These are phyloP conservation scores for Deroplatys truncata DNA, from an alignment of 2,888 invertebrate genomes.

Conservation along the genomic window DNA sequence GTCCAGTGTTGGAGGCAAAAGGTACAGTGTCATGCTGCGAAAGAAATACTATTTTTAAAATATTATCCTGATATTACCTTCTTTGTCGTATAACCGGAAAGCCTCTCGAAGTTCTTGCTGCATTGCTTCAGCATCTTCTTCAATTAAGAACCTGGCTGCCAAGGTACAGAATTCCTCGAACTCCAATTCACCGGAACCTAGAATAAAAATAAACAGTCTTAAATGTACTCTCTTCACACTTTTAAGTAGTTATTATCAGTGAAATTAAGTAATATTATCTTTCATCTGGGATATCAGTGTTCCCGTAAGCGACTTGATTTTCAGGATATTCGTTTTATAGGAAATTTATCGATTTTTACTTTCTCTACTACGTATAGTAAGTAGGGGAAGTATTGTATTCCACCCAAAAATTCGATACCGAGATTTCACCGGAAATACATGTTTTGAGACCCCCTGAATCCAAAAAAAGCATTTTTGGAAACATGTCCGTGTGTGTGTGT, in stretches of 20 bases:
- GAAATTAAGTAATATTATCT: background rate
- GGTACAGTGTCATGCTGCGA: too few relatives aligned
- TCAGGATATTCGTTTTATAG: too few relatives aligned
- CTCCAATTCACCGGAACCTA: conserved; percentile 54
- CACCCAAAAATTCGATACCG: too few relatives aligned
- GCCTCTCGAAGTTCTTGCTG: conserved; percentile 58
- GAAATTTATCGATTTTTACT: too few relatives aligned
- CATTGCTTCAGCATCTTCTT: conserved; percentile 51
- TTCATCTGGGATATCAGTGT: background rate
- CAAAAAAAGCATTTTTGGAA: too few relatives aligned
- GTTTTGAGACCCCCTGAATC: too few relatives aligned
- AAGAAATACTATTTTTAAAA: too few relatives aligned
- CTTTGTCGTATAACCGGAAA: conserved; percentile 59
- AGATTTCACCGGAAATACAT: too few relatives aligned
- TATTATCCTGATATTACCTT: conserved; percentile 38
- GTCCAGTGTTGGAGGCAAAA: too few relatives aligned
- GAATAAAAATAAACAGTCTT: background rate
- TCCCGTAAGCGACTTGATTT: background rate
- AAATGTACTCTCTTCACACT: background rate
- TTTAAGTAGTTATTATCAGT: background rate
- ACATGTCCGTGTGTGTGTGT: too few relatives aligned
- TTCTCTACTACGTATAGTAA: too few relatives aligned
- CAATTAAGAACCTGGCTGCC: conserved; percentile 53
- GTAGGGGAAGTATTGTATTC: too few relatives aligned
- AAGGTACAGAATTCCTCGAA: conserved; percentile 55